Base-by-base conservation (phyloP, 2,113 vertebrate species). In the Tachysurus fulvidraco region DNA sequence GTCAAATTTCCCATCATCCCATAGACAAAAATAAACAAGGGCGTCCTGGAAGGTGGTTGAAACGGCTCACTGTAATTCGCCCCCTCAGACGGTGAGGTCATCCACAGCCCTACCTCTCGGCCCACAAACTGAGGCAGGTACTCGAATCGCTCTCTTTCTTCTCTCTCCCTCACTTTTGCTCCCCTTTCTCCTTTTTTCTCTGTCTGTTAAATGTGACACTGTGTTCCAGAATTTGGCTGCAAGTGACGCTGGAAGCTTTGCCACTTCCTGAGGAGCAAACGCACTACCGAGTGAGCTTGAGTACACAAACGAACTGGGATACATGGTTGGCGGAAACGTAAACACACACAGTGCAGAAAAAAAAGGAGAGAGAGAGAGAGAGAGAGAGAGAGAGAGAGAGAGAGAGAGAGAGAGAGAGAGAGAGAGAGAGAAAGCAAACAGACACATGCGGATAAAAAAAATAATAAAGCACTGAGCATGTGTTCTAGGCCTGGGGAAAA, bases 21-120 rank as follows among this genome's bases (percentile, higher is more conserved):
- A 80, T 80, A 92, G 90, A 91, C 92, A 89, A 91, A 91, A 92
- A 92, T 92, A 91, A 92, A 91, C 91, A 92, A 87, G 90, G 89
- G 89, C 78, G 87, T 91, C 90, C 90, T 91, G 91, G 91, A 91
- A 89, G 85, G 62, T 87, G 60, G 90, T 86, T 91, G 86, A 92
- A 91, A 90, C 16, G 82, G 89, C 84, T 83, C 88, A 89, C 85
- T 92, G 91, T 91, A 86, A 88, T 89, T 88, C 85, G 73, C 89
- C 91, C 82, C 91, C 89, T 92, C 86, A 89, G 90, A 90, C 84
- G 64, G 85, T 92, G 91, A 92, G 89, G 88, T 92, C 91, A 92
- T 89, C 64, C 67, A 52, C 87, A 64, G 86, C 86, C 54, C 86
- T 86, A 81, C 85, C 74, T 81, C 60, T 81, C 80, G 76, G 55